These are phyloP conservation scores for Rhinopomastus cyanomelas DNA, from an alignment of 2,113 vertebrate genomes.

Conservation along the genomic window DNA sequence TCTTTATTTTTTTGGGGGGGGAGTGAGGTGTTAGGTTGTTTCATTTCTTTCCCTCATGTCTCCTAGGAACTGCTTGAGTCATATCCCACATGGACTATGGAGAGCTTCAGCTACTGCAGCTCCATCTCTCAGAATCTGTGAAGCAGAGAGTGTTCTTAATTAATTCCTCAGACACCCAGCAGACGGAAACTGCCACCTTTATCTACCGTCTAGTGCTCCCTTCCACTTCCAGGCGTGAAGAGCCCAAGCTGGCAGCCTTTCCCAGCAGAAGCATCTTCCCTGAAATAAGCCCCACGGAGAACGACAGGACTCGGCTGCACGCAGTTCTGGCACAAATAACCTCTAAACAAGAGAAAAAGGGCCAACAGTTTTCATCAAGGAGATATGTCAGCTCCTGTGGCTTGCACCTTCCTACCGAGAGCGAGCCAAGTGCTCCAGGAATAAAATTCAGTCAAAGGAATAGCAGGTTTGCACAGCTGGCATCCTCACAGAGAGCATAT, in stretches of 20 bases:
- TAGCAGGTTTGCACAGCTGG: neutral
- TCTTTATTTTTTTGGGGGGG: neutral
- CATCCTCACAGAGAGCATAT: neutral
- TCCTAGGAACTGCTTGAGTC: neutral
- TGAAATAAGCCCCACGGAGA: slow-evolving; percentile 10
- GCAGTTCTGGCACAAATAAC: neutral
- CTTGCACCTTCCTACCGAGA: neutral
- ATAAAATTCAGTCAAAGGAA: neutral
- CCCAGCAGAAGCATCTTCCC: neutral
- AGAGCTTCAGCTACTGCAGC: neutral
- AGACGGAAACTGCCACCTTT: slow-evolving; percentile 42
- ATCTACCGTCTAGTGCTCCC: neutral
- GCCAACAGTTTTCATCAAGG: neutral
- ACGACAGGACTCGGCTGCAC: neutral
- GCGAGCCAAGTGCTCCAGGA: neutral
- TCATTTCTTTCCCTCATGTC: neutral
- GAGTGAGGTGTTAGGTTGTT: too few relatives aligned
- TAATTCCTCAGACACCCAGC: slow-evolving; percentile 49
- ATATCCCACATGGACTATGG: neutral
- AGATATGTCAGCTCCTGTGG: neutral
- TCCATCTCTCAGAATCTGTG: neutral
- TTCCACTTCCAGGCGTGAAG: neutral
- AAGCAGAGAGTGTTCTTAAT: neutral
- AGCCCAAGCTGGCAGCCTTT: neutral
- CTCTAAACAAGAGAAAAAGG: neutral